A percentile compares a stretch with the other conserved stretches of the same genome.
Conservation (phyloP, 2,113 vertebrate genomes). For the Anarrhichthys ocellatus region DNA sequence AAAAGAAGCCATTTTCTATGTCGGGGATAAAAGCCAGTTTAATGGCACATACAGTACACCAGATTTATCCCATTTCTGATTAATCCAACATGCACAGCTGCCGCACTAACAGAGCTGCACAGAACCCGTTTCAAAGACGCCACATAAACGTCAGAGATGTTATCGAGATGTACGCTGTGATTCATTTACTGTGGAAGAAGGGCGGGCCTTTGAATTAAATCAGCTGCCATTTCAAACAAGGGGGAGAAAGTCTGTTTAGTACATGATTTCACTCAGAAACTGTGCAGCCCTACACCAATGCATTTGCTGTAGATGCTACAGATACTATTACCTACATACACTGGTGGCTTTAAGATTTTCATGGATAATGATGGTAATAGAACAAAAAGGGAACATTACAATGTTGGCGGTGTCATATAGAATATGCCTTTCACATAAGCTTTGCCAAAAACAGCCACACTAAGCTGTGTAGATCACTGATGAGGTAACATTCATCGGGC, state of each 20-base stretch:
- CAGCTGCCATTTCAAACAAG: slow-evolving; percentile 9
- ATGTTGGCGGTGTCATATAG: too few relatives aligned
- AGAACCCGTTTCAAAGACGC: slow-evolving; percentile 20
- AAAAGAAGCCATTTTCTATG: slow-evolving; percentile 42
- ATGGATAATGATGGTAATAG: background rate
- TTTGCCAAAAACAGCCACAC: background rate
- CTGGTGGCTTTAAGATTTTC: background rate
- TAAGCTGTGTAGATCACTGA: background rate
- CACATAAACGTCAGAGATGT: slow-evolving; percentile 22
- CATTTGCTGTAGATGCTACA: background rate
- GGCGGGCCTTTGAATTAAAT: background rate
- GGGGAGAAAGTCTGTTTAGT: background rate
- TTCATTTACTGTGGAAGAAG: slow-evolving; percentile 23
- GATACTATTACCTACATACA: background rate
- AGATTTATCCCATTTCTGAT: slow-evolving; percentile 49
- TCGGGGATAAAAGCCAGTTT: slow-evolving; percentile 50
- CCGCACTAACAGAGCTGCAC: slow-evolving; percentile 36
- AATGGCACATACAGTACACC: slow-evolving; percentile 30
- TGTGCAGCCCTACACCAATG: too few relatives aligned
- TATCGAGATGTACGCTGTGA: slow-evolving; percentile 32
- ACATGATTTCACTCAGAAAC: background rate
- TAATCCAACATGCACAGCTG: slow-evolving; percentile 61
- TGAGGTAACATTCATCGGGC: background rate
- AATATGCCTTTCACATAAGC: too few relatives aligned
- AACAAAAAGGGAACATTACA: too few relatives aligned